Evolutionary conservation across 2,113 vertebrate species (phyloP).

Genomic region (Artemisiospiza belli): DNA sequence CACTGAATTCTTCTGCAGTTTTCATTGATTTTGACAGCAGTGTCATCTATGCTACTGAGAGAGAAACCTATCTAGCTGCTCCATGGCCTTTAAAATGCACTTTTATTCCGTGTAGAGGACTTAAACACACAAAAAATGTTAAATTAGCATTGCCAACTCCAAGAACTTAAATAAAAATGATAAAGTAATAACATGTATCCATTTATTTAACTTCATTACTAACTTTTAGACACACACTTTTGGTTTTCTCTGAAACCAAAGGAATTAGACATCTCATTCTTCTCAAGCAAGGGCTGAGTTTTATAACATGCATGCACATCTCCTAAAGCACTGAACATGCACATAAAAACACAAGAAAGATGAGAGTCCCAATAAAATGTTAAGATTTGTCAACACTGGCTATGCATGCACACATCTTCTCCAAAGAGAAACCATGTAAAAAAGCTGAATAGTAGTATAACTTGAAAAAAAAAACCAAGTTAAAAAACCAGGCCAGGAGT

Average conservation of each 20-base stretch:
- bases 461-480: not conserved
- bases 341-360: not conserved
- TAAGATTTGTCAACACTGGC: not conserved
- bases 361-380: not conserved
- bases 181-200: not conserved
- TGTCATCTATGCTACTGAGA: not conserved
- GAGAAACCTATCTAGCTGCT: not conserved
- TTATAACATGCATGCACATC: not conserved
- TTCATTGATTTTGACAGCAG: conserved; percentile 52
- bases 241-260: not conserved
- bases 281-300: not conserved
- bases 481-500: not conserved
- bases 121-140: not conserved
- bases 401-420: not conserved
- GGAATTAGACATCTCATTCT: not conserved
- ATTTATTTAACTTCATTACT: not conserved
- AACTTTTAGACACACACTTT: not conserved
- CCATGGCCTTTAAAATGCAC: not conserved
- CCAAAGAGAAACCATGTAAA: not conserved
- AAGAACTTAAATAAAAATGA: not conserved
- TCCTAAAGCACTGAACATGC: not conserved
- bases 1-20: conserved; percentile 12
- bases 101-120: not conserved
- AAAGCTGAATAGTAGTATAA: not conserved
- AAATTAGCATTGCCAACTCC: not conserved